phyloP scores from a whole-genome alignment of 2,797 vertebrate species.

The Sternarchorhynchus goeldii region DNA sequence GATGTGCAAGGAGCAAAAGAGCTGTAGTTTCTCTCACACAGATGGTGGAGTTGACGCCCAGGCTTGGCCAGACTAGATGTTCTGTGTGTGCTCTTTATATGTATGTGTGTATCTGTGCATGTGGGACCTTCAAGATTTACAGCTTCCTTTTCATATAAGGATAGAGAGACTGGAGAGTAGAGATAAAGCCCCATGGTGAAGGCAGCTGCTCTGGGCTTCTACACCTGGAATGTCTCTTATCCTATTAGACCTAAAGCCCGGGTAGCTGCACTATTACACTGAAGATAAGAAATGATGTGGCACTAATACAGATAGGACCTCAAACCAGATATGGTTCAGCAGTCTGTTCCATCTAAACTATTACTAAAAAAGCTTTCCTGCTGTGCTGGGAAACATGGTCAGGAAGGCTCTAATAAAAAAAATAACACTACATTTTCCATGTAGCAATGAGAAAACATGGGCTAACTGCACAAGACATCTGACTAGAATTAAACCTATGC shows the following conservation, averaged over 20 bases:
- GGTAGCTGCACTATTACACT: no score
- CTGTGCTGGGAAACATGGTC: not conserved
- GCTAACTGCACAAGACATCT: not conserved
- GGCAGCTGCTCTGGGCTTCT: not conserved
- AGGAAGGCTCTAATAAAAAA: not conserved
- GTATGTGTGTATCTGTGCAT: not conserved
- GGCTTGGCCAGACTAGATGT: not conserved
- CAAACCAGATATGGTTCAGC: no score
- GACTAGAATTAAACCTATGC: not conserved
- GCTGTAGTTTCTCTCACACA: not conserved
- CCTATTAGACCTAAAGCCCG: no score
- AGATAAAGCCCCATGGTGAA: constrained; percentile 7
- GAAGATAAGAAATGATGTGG: no score
- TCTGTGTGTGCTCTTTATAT: not conserved
- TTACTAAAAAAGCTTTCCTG: no score
- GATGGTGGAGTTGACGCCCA: constrained; percentile 4
- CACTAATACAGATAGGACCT: no score
- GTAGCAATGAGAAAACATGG: not conserved
- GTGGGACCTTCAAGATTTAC: not conserved
- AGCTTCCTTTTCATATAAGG: not conserved
- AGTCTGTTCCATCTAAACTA: no score
- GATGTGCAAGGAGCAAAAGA: not conserved
- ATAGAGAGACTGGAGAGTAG: not conserved
- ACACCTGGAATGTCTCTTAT: not conserved
- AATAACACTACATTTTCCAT: not conserved